Evolutionary conservation across 2,888 invertebrate species (phyloP).

Genomic region (Homarus gammarus): DNA sequence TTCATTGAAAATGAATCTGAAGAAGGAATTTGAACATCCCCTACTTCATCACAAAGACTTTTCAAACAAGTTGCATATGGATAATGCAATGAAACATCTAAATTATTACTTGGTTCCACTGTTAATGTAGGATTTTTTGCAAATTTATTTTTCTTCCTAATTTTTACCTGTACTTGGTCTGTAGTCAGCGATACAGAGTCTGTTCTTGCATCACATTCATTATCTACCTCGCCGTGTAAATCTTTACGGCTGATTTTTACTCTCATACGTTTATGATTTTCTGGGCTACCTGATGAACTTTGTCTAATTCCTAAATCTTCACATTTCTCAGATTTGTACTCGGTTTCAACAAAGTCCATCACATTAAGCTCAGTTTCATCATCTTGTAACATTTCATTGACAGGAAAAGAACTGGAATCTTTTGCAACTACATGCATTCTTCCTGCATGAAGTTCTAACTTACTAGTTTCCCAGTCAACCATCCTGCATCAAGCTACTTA

Average conservation of each 20-base stretch:
- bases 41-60: slow-evolving; percentile 57
- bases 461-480: slow-evolving; percentile 50
- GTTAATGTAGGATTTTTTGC: neutral
- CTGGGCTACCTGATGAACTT: neutral
- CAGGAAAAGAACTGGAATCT: neutral
- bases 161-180: neutral
- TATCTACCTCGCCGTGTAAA: neutral
- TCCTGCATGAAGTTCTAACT: slow-evolving; percentile 9
- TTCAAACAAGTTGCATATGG: slow-evolving; percentile 58
- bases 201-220: neutral
- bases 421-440: slow-evolving; percentile 34
- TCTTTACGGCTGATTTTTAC: neutral
- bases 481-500: slow-evolving; percentile 19
- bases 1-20: slow-evolving; percentile 8
- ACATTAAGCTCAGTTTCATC: slow-evolving; percentile 54
- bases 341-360: slow-evolving; percentile 69
- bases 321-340: slow-evolving; percentile 50
- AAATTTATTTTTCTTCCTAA: slow-evolving; percentile 24
- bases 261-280: slow-evolving; percentile 1
- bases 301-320: neutral
- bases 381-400: slow-evolving; percentile 24
- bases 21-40: neutral
- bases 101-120: neutral
- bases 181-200: neutral
- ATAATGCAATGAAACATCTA: slow-evolving; percentile 17